These are phyloP conservation scores for Lepidothrix coronata DNA, from an alignment of 2,113 vertebrate genomes.

Conservation along the genomic window DNA sequence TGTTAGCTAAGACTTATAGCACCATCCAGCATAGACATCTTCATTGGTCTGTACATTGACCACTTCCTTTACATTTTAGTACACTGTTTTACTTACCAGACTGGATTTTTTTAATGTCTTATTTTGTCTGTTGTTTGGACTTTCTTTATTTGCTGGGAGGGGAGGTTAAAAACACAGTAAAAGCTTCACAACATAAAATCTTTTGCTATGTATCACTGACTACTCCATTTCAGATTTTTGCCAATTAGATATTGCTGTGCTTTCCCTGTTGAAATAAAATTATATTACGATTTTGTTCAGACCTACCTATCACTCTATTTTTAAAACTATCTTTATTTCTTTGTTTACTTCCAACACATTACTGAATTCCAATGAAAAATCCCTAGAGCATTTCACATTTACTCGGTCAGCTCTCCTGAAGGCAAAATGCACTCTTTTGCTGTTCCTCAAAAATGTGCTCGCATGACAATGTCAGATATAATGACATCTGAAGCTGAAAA, in stretches of 20 bases:
- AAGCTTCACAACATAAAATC: background rate
- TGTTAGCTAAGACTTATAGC: background rate
- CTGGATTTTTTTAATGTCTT: background rate
- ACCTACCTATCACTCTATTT: background rate
- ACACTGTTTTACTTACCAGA: background rate
- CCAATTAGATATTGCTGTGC: background rate
- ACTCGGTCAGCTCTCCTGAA: background rate
- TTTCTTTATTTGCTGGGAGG: background rate
- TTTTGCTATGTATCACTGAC: background rate
- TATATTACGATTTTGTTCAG: background rate
- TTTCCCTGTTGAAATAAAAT: background rate
- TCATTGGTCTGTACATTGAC: background rate
- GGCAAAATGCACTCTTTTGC: background rate
- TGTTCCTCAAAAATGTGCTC: background rate
- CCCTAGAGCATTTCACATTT: slow-evolving; percentile 2
- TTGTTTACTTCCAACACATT: background rate
- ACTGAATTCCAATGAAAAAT: background rate
- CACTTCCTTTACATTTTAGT: slow-evolving; percentile 1
- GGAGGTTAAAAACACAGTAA: background rate
- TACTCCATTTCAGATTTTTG: background rate
- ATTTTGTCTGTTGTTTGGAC: background rate
- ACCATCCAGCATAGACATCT: background rate
- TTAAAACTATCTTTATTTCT: background rate
- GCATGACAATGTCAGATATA: background rate
- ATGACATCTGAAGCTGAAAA: slow-evolving; percentile 19